A percentile compares a stretch with the other conserved stretches of the same genome.
Conservation (phyloP, 2,113 vertebrate genomes). For the Clarias magur region DNA sequence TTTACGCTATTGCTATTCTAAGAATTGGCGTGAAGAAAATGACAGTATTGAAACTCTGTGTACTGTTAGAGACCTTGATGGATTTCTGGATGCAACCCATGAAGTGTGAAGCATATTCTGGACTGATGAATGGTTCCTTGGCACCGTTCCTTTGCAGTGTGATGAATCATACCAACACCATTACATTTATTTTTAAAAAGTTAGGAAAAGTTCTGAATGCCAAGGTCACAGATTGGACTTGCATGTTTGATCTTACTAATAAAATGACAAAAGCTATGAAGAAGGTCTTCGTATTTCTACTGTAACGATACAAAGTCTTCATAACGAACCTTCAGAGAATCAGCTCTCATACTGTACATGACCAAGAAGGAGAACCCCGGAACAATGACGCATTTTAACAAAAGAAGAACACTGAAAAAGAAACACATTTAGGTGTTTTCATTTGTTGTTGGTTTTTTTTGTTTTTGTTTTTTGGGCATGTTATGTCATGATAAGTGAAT, state of each 20-base stretch:
- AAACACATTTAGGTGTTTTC: neutral
- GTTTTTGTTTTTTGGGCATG: neutral
- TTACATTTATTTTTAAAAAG: neutral
- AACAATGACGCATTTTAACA: neutral
- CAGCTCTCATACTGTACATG: neutral
- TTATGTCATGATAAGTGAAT: constrained; percentile 10
- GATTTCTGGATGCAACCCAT: constrained; percentile 12
- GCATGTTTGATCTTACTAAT: neutral
- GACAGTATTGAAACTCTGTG: neutral
- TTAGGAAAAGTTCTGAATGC: neutral
- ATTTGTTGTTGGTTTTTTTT: neutral
- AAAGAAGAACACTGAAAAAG: neutral
- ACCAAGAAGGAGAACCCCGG: neutral
- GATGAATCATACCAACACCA: neutral
- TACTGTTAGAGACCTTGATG: constrained; percentile 20
- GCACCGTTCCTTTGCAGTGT: neutral
- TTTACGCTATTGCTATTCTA: neutral
- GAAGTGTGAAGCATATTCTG: constrained; percentile 18
- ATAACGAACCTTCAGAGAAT: neutral
- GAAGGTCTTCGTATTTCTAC: neutral
- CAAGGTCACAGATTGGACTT: neutral
- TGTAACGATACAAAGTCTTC: neutral
- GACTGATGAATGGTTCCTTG: constrained; percentile 17
- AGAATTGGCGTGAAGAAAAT: neutral
- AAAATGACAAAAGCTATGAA: neutral